phyloP scores from a whole-genome alignment of 2,797 vertebrate species.

The Cirrhinus mrigala region DNA sequence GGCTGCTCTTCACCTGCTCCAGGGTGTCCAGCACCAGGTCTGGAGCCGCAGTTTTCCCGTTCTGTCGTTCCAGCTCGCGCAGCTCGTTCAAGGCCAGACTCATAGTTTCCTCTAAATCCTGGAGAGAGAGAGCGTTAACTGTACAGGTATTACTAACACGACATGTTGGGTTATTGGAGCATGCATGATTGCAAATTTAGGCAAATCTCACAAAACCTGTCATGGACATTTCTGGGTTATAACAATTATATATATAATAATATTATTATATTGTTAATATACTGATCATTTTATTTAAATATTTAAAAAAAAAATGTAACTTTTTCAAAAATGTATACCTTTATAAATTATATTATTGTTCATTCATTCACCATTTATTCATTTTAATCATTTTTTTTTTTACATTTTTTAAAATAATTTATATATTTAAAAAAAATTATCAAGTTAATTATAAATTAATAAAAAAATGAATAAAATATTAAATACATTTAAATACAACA shows the following conservation, averaged over 20 bases:
- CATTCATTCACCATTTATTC: neutral
- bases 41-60: constrained; percentile 86
- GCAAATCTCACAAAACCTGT: neutral
- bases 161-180: neutral
- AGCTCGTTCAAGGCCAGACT: constrained; percentile 92
- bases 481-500: too few relatives aligned
- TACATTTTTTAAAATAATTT: too few relatives aligned
- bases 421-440: too few relatives aligned
- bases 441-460: too few relatives aligned
- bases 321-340: too few relatives aligned
- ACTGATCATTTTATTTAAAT: too few relatives aligned
- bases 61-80: constrained; percentile 91
- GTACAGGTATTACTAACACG: neutral
- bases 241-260: too few relatives aligned
- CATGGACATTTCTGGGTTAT: neutral
- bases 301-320: too few relatives aligned
- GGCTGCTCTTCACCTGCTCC: constrained; percentile 90
- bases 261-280: neutral
- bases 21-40: constrained; percentile 97
- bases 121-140: constrained; percentile 39
- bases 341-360: neutral
- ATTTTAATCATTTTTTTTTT: too few relatives aligned
- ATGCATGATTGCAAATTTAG: neutral
- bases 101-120: constrained; percentile 99
- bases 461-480: too few relatives aligned